Evolutionary conservation across 92 coral and sea anemone species (phyloP).

Genomic region (Paragorgia papillata): DNA sequence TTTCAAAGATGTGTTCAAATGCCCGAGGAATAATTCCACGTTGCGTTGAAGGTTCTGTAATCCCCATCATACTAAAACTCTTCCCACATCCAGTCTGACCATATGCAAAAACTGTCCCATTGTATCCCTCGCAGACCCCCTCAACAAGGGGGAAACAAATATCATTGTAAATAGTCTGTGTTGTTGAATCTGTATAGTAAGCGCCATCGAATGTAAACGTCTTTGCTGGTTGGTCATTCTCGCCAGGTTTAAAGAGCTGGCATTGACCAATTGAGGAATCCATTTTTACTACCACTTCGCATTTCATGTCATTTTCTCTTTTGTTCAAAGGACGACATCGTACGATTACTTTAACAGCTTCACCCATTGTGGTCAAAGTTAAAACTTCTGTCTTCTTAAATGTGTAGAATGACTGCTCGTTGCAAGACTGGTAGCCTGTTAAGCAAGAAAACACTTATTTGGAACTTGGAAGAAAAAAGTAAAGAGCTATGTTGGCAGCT

Average conservation of each 20-base stretch:
- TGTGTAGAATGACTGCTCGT: neutral
- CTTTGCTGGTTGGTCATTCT: constrained; percentile 82
- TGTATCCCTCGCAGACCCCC: constrained; percentile 95
- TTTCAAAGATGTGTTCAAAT: constrained; percentile 95
- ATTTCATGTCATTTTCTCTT: constrained; percentile 90
- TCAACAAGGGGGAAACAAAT: constrained; percentile 94
- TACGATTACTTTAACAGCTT: constrained; percentile 97
- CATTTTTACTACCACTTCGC: constrained; percentile 89
- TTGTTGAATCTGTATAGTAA: constrained; percentile 83
- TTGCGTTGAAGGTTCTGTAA: constrained; percentile 89
- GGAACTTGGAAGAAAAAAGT: too few relatives aligned
- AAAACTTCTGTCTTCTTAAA: too few relatives aligned
- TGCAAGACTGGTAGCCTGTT: too few relatives aligned
- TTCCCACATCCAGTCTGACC: constrained; percentile 99
- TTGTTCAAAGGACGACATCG: constrained; percentile 97
- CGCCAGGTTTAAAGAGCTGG: constrained; percentile 83
- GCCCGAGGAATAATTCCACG: constrained; percentile 96
- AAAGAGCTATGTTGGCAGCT: too few relatives aligned
- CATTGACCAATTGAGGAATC: constrained; percentile 85
- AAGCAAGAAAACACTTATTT: too few relatives aligned
- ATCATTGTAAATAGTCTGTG: constrained; percentile 94
- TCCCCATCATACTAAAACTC: constrained; percentile 95
- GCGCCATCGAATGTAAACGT: constrained; percentile 97
- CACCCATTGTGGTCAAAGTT: constrained; percentile 68
- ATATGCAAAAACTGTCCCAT: constrained; percentile 98